Conservation (phyloP, 1,140 invertebrate genomes). For the Mya arenaria region DNA sequence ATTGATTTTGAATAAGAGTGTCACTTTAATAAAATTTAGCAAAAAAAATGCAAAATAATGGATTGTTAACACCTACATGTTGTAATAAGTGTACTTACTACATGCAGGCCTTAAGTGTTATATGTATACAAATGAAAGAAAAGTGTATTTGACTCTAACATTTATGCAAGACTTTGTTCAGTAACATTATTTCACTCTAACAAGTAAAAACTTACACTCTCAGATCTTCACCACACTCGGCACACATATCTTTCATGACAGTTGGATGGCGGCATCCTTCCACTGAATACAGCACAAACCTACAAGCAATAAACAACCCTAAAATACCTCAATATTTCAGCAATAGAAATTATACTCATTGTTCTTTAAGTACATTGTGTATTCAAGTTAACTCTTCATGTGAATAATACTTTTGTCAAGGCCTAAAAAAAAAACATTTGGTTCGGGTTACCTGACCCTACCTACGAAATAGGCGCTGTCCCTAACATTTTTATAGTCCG, state of each 20-base stretch:
- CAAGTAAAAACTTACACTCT: slow-evolving; percentile 82
- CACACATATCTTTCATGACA: slow-evolving; percentile 99
- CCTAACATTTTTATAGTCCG: no score
- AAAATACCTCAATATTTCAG: neutral
- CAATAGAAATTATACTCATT: neutral
- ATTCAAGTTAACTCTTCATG: neutral
- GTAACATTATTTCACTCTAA: no score
- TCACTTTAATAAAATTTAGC: no score
- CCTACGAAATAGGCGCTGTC: no score
- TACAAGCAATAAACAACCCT: slow-evolving; percentile 38
- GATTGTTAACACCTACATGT: neutral
- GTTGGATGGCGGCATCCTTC: slow-evolving; percentile 94
- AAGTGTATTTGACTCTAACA: neutral
- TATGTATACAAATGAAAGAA: neutral
- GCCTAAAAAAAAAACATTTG: neutral
- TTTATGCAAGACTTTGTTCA: neutral
- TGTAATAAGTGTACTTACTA: neutral
- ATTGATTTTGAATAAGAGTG: no score
- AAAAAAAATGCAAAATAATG: neutral
- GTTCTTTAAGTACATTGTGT: neutral
- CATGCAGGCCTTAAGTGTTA: neutral
- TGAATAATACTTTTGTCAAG: neutral
- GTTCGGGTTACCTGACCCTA: no score
- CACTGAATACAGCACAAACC: slow-evolving; percentile 68
- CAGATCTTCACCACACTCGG: slow-evolving; percentile 97